Evolutionary conservation across 2,888 invertebrate species (phyloP).

Genomic region (Ophion slaviceki): DNA sequence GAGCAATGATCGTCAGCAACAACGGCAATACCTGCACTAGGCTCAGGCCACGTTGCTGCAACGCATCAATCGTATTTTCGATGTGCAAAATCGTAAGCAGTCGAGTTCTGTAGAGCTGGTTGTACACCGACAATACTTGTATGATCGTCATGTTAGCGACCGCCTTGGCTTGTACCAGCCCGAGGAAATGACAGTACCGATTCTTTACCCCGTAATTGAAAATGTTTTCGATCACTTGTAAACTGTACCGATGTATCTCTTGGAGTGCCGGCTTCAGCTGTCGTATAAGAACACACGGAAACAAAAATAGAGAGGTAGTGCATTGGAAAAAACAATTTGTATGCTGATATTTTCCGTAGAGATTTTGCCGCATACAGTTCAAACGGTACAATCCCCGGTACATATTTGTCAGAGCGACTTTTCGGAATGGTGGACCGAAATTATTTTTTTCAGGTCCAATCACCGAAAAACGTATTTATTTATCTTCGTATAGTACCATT

Average conservation of each 20-base stretch:
- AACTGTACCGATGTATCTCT: neutral
- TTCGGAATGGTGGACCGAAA: neutral
- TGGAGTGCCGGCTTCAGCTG: constrained; percentile 33
- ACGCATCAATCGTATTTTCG: neutral
- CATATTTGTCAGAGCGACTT: neutral
- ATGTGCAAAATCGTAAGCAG: neutral
- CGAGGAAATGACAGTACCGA: constrained; percentile 33
- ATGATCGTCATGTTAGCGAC: constrained; percentile 17
- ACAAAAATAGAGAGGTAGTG: neutral
- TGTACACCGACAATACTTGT: constrained; percentile 15
- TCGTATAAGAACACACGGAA: neutral
- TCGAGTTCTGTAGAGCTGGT: neutral
- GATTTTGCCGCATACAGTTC: neutral
- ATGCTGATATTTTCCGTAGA: neutral
- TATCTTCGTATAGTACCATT: neutral
- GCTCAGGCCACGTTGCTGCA: constrained; percentile 10
- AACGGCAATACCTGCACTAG: neutral
- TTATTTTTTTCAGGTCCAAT: too few relatives aligned
- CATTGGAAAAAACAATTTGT: neutral
- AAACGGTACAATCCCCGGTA: neutral
- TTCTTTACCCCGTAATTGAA: constrained; percentile 4
- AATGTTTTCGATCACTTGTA: constrained; percentile 9
- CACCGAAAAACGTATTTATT: too few relatives aligned
- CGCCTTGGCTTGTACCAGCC: neutral
- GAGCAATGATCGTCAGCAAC: neutral